Evolutionary conservation across 2,113 vertebrate species (phyloP), one percentile per base, ranked within the genome.

Genomic region (Hippocampus guttulatus): DNA sequence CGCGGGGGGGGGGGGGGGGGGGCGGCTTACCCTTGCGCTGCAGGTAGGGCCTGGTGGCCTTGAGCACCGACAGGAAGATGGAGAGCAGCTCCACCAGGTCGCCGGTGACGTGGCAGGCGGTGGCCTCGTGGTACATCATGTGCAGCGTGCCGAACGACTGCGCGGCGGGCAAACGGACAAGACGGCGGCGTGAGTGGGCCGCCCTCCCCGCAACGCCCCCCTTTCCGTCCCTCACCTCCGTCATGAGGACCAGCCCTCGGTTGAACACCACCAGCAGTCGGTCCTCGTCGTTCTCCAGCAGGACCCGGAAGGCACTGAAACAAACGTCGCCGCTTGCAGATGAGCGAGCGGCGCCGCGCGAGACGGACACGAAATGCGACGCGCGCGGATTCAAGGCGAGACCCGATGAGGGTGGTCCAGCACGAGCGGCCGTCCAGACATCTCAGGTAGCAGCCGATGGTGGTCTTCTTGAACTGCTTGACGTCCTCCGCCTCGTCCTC

Each of bases 41-140:
- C 80, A 99, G 94, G 87, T 96, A 98, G 0, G 97, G 97, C 68
- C 96, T 93, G 0, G 96, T 96, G 71, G 97, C 95, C 80, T 98
- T 98, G 55, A 99, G 94, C 74, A 99, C 97, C 0, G 95, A 99
- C 64, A 99, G 94, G 84, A 98, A 97, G 88, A 99, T 99, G 75
- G 97, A 99, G 55, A 99, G 93, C 88, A 98, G 96, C 90, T 99
- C 97, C 75, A 97, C 97, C 73, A 99, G 92, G 91, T 99, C 97
- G 74, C 96, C 97, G 25, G 97, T 99, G 80, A 99, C 97, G 12
- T 99, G 97, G 85, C 97, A 99, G 33, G 97, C 97, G 40, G 97
- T 99, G 33, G 97, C 97, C 92, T 99, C 97, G 1, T 99, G 97
- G 89, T 99, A 99, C 97, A 99, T 99, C 97, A 98, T 98, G 92